A percentile compares a stretch with the other conserved stretches of the same genome.
Conservation (phyloP, 92 coral and sea anemone genomes). For the Heliopora coerulea region DNA sequence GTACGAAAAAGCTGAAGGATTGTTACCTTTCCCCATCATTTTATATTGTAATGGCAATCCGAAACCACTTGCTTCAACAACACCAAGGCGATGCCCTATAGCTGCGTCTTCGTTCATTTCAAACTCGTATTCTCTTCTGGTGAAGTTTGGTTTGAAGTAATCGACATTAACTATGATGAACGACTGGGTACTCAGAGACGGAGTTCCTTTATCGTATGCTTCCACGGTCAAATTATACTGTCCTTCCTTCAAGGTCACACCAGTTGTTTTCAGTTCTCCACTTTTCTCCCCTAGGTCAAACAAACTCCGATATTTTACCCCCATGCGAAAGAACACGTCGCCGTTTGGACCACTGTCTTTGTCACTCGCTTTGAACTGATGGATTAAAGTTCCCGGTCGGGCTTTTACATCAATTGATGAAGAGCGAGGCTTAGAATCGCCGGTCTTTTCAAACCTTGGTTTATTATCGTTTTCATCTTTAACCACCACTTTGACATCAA, state of each 20-base stretch:
- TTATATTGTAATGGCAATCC: conserved; percentile 68
- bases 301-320: not conserved
- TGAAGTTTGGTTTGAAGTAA: conserved; percentile 69
- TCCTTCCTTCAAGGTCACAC: conserved; percentile 49
- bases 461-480: conserved; percentile 80
- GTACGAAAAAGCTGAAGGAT: too few species aligned
- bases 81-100: conserved; percentile 67
- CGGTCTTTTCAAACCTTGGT: conserved; percentile 65
- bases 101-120: conserved; percentile 70
- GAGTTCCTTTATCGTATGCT: conserved; percentile 76
- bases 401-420: conserved; percentile 62
- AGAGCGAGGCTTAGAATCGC: conserved; percentile 48
- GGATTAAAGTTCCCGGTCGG: conserved; percentile 61
- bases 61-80: conserved; percentile 68
- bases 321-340: conserved; percentile 59
- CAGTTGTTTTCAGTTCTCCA: conserved; percentile 39
- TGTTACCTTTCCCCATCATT: conserved; percentile 67
- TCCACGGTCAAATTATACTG: conserved; percentile 77
- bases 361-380: conserved; percentile 67
- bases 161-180: conserved; percentile 63
- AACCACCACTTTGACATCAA: conserved; percentile 62
- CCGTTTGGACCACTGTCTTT: conserved; percentile 73
- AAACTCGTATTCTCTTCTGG: conserved; percentile 64
- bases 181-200: conserved; percentile 47
- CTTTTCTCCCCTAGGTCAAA: not conserved